Base-by-base conservation (phyloP, 2,113 vertebrate species). In the mouse (Mus musculus) region DNA sequence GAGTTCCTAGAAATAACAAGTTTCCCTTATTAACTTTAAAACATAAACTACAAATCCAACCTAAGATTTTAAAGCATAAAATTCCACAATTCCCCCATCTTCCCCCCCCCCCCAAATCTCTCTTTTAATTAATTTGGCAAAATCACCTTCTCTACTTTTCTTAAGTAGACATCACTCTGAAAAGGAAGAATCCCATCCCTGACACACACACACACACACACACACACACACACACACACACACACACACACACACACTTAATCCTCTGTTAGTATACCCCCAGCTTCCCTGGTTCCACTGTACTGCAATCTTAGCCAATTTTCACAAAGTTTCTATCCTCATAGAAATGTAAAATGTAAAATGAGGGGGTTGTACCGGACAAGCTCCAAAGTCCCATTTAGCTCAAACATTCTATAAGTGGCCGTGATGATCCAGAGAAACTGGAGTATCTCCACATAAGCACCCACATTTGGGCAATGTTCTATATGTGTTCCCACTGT, bases 1-100 rank as follows among this genome's bases (percentile, higher is more conserved):
- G 97, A 94, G 80, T 92, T 97, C 84, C 78, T 97, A 96, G 88
- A 67, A 46, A 49, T 65, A 80, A 94, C 22, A 63, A 71, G 65
- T 95, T 95, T 94, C 84, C 63, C 20, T 97, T 93, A 28, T 69
- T 39, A 33, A 54, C 56, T 95, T 97, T 96, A 90, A 90, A 97
- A 97, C 24, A 39, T 93, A 36, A 14, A 26, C 67, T 88, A 96
- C 92, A 97, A 92, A 95, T 73, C 56, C 65, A 91, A n/a, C 86
- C 88, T 65, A 78, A 95, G 39, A 78, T 0, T 36, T 7, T 75
- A 39, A 72, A 7, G 0, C 28, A 30, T 54, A 82, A 96, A 97
- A 75, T 92, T 75, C 65, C 33, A 90, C 42, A 26, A 75, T 28
- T 28, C 33, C 24, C 26, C 10, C n/a, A 5, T 8, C 17, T 36